Evolutionary conservation across 2,113 vertebrate genomes (phyloP).

Genomic region (Erythrocercus mccallii): DNA sequence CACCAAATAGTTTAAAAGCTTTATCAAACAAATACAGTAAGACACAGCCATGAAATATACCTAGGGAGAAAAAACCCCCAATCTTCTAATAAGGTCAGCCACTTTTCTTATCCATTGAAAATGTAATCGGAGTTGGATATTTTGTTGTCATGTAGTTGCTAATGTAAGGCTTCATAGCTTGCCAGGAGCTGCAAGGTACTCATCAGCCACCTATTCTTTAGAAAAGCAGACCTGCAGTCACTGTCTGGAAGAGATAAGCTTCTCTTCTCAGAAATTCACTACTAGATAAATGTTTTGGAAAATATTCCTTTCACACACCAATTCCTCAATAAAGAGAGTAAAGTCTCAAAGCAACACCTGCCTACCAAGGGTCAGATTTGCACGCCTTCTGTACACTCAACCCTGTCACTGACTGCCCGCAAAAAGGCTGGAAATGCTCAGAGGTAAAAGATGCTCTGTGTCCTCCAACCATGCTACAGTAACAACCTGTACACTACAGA

Average conservation of each 20-base stretch:
- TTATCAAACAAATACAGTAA: not conserved
- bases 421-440: not conserved
- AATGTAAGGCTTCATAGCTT: not conserved
- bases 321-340: not conserved
- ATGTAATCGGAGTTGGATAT: not conserved
- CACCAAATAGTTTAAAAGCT: not conserved
- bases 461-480: not conserved
- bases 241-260: not conserved
- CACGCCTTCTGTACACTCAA: not conserved
- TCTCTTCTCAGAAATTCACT: not conserved
- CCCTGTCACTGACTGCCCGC: rapidly evolving
- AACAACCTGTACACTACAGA: not conserved
- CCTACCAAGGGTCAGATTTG: not conserved
- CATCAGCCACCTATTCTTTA: not conserved
- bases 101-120: not conserved
- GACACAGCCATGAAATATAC: not conserved
- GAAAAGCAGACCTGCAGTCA: not conserved
- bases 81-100: not conserved
- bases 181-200: not conserved
- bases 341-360: not conserved
- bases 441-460: not conserved
- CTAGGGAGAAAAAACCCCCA: not conserved
- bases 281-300: not conserved
- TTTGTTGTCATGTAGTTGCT: not conserved
- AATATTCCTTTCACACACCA: not conserved